phyloP scores from a whole-genome alignment of 1,140 invertebrate species.

The Orussus abietinus region DNA sequence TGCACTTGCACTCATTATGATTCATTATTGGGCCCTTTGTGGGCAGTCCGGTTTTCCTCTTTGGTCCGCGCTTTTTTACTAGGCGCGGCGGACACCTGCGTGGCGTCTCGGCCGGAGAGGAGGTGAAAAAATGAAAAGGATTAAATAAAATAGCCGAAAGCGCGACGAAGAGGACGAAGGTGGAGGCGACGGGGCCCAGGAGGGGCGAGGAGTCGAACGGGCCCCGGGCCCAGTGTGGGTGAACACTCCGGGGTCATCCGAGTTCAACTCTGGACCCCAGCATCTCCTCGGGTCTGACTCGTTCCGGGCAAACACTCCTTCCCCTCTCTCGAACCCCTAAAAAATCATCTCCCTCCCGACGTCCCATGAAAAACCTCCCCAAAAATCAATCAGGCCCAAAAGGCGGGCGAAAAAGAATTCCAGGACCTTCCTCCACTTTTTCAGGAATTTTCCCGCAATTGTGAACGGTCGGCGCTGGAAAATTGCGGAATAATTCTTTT shows the following conservation, averaged over 20 bases:
- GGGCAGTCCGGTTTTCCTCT: slow-evolving; percentile 33
- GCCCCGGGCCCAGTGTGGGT: slow-evolving; percentile 32
- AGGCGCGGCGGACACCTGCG: slow-evolving; percentile 37
- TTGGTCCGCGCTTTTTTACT: slow-evolving; percentile 29
- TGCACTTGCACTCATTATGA: slow-evolving; percentile 35
- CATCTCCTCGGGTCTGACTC: slow-evolving; percentile 13
- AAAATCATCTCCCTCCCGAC: too few relatives aligned
- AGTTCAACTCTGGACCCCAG: slow-evolving; percentile 33
- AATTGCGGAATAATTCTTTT: too few relatives aligned
- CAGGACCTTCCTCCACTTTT: too few relatives aligned
- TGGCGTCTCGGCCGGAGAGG: slow-evolving; percentile 24
- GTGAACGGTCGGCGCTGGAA: too few relatives aligned
- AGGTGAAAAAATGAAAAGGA: slow-evolving; percentile 28
- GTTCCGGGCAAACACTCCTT: slow-evolving; percentile 3
- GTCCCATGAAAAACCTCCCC: too few relatives aligned
- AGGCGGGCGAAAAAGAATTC: too few relatives aligned
- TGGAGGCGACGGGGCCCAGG: slow-evolving; percentile 12
- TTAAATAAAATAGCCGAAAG: slow-evolving; percentile 23
- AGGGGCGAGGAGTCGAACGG: slow-evolving; percentile 26
- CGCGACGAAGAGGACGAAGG: slow-evolving; percentile 16
- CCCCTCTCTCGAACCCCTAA: background rate
- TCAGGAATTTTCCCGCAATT: too few relatives aligned
- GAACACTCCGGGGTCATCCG: slow-evolving; percentile 38
- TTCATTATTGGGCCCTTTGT: slow-evolving; percentile 45
- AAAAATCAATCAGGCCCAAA: too few relatives aligned